Percentiles rank a stretch among this genome's conserved stretches.
Evolutionary conservation across 2,113 vertebrate species (phyloP).

Genomic region (Spermophilus dauricus): DNA sequence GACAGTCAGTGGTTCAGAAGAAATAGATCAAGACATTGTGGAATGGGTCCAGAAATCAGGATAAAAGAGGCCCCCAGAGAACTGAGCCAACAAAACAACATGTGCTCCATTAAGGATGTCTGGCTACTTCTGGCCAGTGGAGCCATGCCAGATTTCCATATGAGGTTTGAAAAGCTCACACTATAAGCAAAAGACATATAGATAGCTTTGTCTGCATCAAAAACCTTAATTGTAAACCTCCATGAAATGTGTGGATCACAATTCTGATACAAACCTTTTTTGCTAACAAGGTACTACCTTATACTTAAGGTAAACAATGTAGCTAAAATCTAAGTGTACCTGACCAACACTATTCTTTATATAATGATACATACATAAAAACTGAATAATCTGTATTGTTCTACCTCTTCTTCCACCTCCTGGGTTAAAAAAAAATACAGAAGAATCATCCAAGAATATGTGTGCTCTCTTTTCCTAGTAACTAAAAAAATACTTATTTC

Average conservation of each 20-base stretch:
- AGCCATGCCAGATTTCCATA: constrained; percentile 24
- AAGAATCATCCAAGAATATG: neutral
- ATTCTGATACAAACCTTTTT: constrained; percentile 13
- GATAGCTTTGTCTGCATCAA: neutral
- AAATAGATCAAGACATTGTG: constrained; percentile 57
- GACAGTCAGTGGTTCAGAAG: constrained; percentile 28
- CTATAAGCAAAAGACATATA: neutral
- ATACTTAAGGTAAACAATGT: neutral
- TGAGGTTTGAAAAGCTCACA: neutral
- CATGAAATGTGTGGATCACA: constrained; percentile 12
- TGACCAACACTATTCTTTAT: neutral
- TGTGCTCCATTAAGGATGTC: neutral
- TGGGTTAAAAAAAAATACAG: neutral
- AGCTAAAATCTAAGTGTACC: constrained; percentile 17
- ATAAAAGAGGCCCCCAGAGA: constrained; percentile 29
- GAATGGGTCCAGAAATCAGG: constrained; percentile 54
- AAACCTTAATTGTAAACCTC: neutral
- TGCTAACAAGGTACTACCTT: neutral
- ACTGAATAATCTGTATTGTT: neutral
- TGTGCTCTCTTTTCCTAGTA: constrained; percentile 2
- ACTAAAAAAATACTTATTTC: constrained; percentile 32
- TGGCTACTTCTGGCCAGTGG: neutral
- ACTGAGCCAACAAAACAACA: constrained; percentile 41
- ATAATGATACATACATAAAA: neutral
- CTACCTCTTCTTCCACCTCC: neutral